Evolutionary conservation across 2,888 invertebrate genomes (phyloP), one percentile per base, ranked within the genome.

Genomic region (Cyaniris semiargus): DNA sequence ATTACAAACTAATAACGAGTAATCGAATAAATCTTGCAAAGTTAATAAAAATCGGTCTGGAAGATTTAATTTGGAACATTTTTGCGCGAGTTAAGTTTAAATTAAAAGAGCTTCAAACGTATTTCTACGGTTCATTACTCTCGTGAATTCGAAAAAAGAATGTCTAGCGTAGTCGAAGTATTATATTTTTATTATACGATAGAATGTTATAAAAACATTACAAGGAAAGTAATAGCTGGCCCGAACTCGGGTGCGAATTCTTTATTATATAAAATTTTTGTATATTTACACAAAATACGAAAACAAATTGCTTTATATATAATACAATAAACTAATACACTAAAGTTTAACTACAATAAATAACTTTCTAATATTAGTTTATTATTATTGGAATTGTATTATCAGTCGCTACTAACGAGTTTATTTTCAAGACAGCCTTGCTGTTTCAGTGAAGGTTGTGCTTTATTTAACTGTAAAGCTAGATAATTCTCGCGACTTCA

Each of bases 61-160:
- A 21, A 60, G 60, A 60, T 60, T 58, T 10, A 58, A 58, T 58
- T 58, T 58, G 58, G 58, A 21, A 58, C 58, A 58, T 58, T 21
- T 58, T 58, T 58, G 58, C 21, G 21, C n/a, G 58, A 21, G 23
- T 60, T 60, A 23, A 23, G 13, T 23, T 60, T 60, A 21, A 60
- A 23, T 60, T 60, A 23, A 23, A 60, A 60, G 23, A 23, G 60
- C 60, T 60, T 60, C 23, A 23, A 23, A 23, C 21, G 21, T 60
- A 23, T 23, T 23, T 23, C 3, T 23, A 23, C 60, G 23, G 60
- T 60, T 60, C 23, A 60, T 60, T 60, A 23, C 60, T 60, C 60
- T 60, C 23, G 3, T 13, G 60, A 60, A 21, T 60, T 60, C 13
- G 23, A 60, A 60, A 23, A 60, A 21, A 60, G 60, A 23, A 21